These are phyloP conservation scores for Anser cygnoides DNA, from an alignment of 2,113 vertebrate species.

Conservation along the genomic window DNA sequence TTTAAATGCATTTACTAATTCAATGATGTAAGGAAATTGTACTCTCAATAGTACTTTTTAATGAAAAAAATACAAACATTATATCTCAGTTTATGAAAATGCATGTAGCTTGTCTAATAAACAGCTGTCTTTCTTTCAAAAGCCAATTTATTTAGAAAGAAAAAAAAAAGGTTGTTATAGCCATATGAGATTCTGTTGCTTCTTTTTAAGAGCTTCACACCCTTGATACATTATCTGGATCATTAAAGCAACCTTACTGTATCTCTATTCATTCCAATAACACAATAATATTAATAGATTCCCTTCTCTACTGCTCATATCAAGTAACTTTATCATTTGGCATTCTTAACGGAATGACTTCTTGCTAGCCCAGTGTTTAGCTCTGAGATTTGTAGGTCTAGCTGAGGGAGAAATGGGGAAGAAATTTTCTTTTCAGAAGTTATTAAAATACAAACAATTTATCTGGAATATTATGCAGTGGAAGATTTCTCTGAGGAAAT, in stretches of 20 bases:
- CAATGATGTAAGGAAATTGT: not conserved
- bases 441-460: not conserved
- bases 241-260: not conserved
- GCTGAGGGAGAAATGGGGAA: not conserved
- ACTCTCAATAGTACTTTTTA: not conserved
- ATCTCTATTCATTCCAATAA: not conserved
- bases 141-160: not conserved
- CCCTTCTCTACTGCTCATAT: not conserved
- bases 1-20: not conserved
- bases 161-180: not conserved
- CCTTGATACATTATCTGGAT: not conserved
- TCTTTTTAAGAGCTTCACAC: not conserved
- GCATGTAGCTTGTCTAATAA: not conserved
- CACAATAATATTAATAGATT: not conserved
- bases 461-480: not conserved
- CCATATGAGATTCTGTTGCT: not conserved
- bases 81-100: not conserved
- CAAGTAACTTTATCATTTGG: not conserved
- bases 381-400: not conserved
- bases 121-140: not conserved
- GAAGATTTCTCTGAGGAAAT: not conserved
- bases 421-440: not conserved
- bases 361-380: not conserved
- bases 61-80: not conserved
- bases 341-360: not conserved